Percentiles rank a stretch among this genome's conserved stretches.
These are phyloP conservation scores for Gracilinanus agilis DNA, from an alignment of 2,113 vertebrate genomes.

Conservation along the genomic window DNA sequence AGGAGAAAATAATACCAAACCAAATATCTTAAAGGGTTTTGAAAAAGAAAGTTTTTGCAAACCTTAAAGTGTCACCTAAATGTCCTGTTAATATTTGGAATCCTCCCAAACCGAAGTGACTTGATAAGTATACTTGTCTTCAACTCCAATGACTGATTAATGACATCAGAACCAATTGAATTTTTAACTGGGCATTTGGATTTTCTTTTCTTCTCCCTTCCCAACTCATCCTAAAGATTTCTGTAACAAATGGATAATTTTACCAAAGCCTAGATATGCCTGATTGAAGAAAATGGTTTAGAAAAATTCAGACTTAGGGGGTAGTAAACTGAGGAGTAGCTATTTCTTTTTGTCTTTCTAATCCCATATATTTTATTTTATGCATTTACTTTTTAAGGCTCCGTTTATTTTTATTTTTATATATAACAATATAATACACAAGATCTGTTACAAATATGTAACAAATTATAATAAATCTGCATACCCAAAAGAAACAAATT, in stretches of 20 bases:
- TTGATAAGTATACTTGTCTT: background rate
- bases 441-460: too few species aligned
- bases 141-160: background rate
- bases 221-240: background rate
- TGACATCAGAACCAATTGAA: background rate
- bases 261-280: background rate
- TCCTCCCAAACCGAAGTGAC: background rate
- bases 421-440: too few species aligned
- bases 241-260: background rate
- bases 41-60: background rate
- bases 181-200: background rate
- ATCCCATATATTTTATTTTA: too few species aligned
- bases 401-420: too few species aligned
- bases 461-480: too few species aligned
- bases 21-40: background rate
- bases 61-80: background rate
- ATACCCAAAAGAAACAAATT: too few species aligned
- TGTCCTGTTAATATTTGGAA: background rate
- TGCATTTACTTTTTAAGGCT: too few species aligned
- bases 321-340: background rate
- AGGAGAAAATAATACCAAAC: background rate
- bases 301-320: background rate
- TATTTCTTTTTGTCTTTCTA: background rate
- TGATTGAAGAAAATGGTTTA: constrained; percentile 25
- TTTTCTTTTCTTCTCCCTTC: background rate